Percentiles rank a stretch among this genome's conserved stretches.
phyloP scores from a whole-genome alignment of 2,888 invertebrate species.

The Steinernema scapterisci region DNA sequence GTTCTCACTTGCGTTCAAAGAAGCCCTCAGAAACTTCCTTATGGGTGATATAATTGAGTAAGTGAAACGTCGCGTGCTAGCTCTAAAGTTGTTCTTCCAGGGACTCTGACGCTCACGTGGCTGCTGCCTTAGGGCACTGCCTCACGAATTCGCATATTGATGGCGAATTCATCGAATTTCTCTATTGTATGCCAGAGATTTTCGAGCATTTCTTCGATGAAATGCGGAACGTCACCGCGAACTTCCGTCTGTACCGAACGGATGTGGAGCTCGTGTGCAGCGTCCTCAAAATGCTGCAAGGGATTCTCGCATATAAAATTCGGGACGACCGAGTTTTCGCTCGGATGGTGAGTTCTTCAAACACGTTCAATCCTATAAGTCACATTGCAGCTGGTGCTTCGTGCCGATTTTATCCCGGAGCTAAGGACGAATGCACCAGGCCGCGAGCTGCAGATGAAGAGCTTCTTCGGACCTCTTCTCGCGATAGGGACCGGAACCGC shows the following conservation, averaged over 20 bases:
- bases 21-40: background rate
- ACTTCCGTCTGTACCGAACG: background rate
- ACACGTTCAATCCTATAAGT: no score
- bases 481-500: constrained; percentile 68
- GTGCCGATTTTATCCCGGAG: constrained; percentile 45
- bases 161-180: background rate
- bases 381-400: constrained; percentile 40
- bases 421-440: constrained; percentile 74
- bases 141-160: background rate
- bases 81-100: background rate
- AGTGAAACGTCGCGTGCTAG: background rate
- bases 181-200: background rate
- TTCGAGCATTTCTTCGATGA: constrained; percentile 20
- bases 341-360: background rate
- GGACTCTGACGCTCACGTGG: background rate
- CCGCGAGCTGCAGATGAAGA: constrained; percentile 82
- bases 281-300: background rate
- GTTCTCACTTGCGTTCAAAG: background rate
- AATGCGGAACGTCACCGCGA: background rate
- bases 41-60: background rate
- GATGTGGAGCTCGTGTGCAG: background rate
- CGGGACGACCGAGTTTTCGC: constrained; percentile 1
- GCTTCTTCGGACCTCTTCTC: constrained; percentile 88
- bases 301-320: background rate
- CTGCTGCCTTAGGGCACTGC: background rate